These are phyloP conservation scores for Limnephilus rhombicus DNA, from an alignment of 2,888 invertebrate genomes.

Conservation along the genomic window DNA sequence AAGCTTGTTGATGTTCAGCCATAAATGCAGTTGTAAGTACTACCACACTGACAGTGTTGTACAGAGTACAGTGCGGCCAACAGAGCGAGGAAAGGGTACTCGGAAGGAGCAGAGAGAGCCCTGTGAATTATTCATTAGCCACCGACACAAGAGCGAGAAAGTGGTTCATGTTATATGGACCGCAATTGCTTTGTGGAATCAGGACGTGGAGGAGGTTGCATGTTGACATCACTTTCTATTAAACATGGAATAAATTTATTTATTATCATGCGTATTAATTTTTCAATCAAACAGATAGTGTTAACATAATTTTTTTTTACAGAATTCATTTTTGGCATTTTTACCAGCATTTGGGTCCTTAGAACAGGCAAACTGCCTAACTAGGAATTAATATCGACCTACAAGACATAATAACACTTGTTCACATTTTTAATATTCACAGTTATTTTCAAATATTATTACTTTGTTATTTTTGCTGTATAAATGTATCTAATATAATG, in stretches of 20 bases:
- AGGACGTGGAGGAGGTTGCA: background rate
- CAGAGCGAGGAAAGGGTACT: constrained; percentile 61
- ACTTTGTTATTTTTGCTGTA: too few relatives aligned
- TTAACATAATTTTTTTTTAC: too few relatives aligned
- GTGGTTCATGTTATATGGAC: constrained; percentile 26
- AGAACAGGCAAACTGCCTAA: too few relatives aligned
- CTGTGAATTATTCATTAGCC: constrained; percentile 65
- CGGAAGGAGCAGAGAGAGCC: constrained; percentile 53
- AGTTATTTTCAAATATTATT: too few relatives aligned
- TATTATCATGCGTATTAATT: background rate
- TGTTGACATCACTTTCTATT: background rate
- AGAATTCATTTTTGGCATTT: too few relatives aligned
- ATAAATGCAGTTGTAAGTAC: background rate
- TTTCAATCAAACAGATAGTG: background rate
- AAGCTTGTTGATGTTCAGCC: background rate
- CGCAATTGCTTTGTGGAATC: constrained; percentile 6
- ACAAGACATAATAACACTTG: too few relatives aligned
- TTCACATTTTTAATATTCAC: too few relatives aligned
- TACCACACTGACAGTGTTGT: constrained; percentile 56
- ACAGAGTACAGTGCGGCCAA: constrained; percentile 59
- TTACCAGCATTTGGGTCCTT: too few relatives aligned
- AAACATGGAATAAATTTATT: background rate
- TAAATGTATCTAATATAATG: too few relatives aligned
- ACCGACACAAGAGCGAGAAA: constrained; percentile 38
- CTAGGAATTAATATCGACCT: too few relatives aligned